phyloP scores from a whole-genome alignment of 1,140 invertebrate genomes.

The Drosophila guanche region DNA sequence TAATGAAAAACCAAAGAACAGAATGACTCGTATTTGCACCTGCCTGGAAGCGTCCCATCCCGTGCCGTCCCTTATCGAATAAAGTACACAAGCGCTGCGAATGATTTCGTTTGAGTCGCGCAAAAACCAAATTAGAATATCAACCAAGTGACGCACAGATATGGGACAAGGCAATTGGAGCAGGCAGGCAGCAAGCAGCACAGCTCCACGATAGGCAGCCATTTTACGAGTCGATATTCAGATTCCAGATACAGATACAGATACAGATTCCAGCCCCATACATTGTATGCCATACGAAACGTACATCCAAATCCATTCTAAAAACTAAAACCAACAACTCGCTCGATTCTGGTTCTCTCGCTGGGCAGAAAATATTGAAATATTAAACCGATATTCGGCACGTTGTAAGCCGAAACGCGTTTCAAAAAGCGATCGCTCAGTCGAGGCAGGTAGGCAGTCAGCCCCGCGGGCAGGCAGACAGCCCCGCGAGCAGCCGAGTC shows the following conservation, averaged over 20 bases:
- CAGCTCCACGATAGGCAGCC: conserved; percentile 17
- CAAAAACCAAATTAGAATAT: conserved; percentile 76
- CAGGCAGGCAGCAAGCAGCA: not conserved
- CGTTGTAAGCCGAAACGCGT: conserved; percentile 44
- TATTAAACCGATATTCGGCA: conserved; percentile 56
- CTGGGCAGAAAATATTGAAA: conserved; percentile 42
- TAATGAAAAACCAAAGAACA: conserved; percentile 57
- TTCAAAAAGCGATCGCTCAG: conserved; percentile 27
- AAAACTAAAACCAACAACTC: conserved; percentile 12
- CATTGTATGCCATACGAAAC: conserved; percentile 13
- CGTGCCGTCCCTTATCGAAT: conserved; percentile 68
- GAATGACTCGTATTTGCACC: conserved; percentile 62
- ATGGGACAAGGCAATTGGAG: not conserved
- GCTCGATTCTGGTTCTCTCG: conserved; percentile 5
- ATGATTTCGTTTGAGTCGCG: conserved; percentile 39
- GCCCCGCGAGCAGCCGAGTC: not conserved
- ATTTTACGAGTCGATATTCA: conserved; percentile 40
- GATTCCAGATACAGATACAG: conserved; percentile 17
- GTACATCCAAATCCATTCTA: conserved; percentile 39
- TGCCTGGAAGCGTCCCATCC: not conserved
- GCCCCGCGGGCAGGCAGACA: too few relatives aligned
- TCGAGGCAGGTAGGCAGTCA: not conserved
- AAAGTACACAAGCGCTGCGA: conserved; percentile 58
- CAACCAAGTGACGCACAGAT: conserved; percentile 25
- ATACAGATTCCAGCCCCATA: conserved; percentile 10